Evolutionary conservation across 2,113 vertebrate species (phyloP).

Genomic region (Chaetorhynchus papuensis): DNA sequence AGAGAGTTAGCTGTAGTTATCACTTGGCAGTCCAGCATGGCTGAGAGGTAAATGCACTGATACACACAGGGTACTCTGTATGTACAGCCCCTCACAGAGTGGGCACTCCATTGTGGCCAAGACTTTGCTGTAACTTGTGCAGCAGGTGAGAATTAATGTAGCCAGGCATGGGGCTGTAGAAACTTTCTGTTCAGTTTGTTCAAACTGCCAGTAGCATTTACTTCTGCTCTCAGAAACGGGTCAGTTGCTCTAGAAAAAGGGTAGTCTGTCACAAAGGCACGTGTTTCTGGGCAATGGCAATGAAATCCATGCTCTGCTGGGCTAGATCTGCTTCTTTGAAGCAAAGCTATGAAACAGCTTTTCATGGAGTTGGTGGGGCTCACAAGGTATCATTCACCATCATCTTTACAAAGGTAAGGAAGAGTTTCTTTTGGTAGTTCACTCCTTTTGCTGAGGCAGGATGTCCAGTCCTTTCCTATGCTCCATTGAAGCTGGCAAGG

Average conservation of each 20-base stretch:
- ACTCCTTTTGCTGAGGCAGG: background rate
- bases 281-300: background rate
- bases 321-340: background rate
- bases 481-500: background rate
- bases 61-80: background rate
- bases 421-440: background rate
- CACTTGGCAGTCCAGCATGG: background rate
- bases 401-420: background rate
- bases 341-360: background rate
- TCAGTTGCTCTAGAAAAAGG: background rate
- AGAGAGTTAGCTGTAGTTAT: background rate
- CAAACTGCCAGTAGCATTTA: background rate
- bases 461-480: background rate
- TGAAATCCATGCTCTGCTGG: background rate
- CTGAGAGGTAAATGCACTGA: accelerated
- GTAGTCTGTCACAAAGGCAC: background rate
- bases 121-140: background rate
- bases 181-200: background rate
- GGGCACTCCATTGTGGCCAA: background rate
- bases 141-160: background rate
- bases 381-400: background rate
- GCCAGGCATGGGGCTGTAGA: background rate
- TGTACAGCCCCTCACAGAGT: background rate
- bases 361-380: background rate
- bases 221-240: background rate